These are phyloP conservation scores for Gortyna flavago DNA, from an alignment of 2,888 invertebrate genomes.

Conservation along the genomic window DNA sequence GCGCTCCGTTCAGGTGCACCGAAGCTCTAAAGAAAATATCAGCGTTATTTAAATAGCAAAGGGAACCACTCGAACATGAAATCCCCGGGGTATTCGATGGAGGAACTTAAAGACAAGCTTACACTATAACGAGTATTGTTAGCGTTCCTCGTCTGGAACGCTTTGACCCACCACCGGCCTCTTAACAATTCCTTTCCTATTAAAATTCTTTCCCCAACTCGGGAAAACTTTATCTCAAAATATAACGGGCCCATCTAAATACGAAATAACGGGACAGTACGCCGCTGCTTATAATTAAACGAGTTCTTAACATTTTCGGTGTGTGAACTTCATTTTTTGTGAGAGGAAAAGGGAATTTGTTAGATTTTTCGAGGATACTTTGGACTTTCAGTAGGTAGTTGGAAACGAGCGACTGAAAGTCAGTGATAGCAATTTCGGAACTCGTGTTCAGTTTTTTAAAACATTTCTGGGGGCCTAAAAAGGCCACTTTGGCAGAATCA, in stretches of 20 bases:
- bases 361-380: slow-evolving; percentile 36
- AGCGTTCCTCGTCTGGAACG: slow-evolving; percentile 74
- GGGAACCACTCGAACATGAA: slow-evolving; percentile 74
- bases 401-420: slow-evolving; percentile 14
- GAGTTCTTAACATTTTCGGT: slow-evolving; percentile 64
- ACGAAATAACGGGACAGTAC: slow-evolving; percentile 61
- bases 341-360: slow-evolving; percentile 33
- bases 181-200: slow-evolving; percentile 83
- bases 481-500: too few relatives aligned
- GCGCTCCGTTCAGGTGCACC: slow-evolving; percentile 57
- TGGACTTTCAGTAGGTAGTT: slow-evolving; percentile 38
- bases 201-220: slow-evolving; percentile 85
- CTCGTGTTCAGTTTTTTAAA: slow-evolving; percentile 8
- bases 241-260: slow-evolving; percentile 70
- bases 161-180: slow-evolving; percentile 80
- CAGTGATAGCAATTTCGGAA: slow-evolving; percentile 21
- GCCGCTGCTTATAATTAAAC: slow-evolving; percentile 67
- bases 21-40: slow-evolving; percentile 71
- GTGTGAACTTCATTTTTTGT: slow-evolving; percentile 63
- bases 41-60: slow-evolving; percentile 77
- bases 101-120: slow-evolving; percentile 74
- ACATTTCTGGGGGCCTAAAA: too few relatives aligned
- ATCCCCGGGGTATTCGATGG: slow-evolving; percentile 71
- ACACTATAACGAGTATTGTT: slow-evolving; percentile 79
- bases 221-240: slow-evolving; percentile 78